Base-by-base conservation (phyloP, 2,113 vertebrate genomes). In the Podiceps cristatus region DNA sequence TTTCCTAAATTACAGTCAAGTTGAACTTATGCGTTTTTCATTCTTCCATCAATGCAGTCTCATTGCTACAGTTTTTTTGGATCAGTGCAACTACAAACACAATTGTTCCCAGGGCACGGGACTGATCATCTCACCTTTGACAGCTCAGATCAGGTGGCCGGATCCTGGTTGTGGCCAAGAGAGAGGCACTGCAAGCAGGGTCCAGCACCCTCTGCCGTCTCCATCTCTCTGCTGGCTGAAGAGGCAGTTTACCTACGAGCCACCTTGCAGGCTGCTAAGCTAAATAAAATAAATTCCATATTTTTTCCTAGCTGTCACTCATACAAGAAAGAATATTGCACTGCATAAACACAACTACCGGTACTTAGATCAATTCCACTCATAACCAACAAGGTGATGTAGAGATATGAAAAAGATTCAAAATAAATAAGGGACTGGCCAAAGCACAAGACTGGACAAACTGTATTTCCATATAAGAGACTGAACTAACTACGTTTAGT, bases 191-290 rank as follows among this genome's bases (percentile, higher is more conserved):
- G 35, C 37, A 28, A 59, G 40, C 9, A 33, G 66, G 60, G 37
- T 2, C 25, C 0, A 0, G 47, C 19, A 66, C 35, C 45, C 50
- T 58, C 35, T 1, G 4, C 50, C 28, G 12, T 3, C 17, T 5
- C 50, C 3, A 0, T 6, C 50, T 45, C 82, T 56, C 66, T 35
- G 23, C 63, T 7, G 24, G 56, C 28, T 40, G 31, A 53, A 58
- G 35, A 64, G 25, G 58, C 16, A 23, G 22, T 9, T 25, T 53
- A 60, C 28, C 66, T 45, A 66, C 40, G 22, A 67, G 77, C 31
- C 74, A 92, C 58, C 66, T 33, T 56, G 64, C 23, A 87, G 62
- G 68, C 55, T 93, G 68, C 80, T 89, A 76, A 75, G 67, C 64
- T 29, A 56, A 47, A 29, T 68, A 19, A 73, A 93, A 90, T 49